Percentiles rank a stretch among this genome's conserved stretches.
Conservation (phyloP, 2,888 invertebrate species). For the Mesodorylaimus sp. region DNA sequence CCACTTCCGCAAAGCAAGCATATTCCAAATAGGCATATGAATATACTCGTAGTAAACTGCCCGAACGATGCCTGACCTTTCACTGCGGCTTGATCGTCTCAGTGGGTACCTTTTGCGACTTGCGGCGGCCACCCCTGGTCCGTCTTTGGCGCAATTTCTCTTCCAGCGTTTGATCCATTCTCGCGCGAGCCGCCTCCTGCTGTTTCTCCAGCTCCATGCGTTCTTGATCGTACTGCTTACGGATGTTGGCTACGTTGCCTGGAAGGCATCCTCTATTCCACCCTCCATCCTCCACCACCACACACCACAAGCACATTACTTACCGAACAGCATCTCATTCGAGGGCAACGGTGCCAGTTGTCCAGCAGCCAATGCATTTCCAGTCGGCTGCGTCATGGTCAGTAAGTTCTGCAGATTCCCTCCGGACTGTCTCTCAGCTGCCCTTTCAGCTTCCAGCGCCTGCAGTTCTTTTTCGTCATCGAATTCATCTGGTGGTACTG, state of each 20-base stretch:
- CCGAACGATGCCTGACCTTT: too few relatives aligned
- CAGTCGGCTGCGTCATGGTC: constrained; percentile 20
- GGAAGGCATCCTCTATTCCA: too few relatives aligned
- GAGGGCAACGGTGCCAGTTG: constrained; percentile 35
- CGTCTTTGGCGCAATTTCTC: constrained; percentile 30
- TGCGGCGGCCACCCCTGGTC: neutral
- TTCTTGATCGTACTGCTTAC: constrained; percentile 29
- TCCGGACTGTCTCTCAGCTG: constrained; percentile 21
- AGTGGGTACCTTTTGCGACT: neutral
- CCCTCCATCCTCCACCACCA: too few relatives aligned
- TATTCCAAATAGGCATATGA: too few relatives aligned
- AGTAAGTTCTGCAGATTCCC: constrained; percentile 20
- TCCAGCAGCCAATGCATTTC: constrained; percentile 25
- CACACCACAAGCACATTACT: too few relatives aligned
- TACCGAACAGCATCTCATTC: constrained; percentile 37
- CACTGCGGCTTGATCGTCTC: too few relatives aligned
- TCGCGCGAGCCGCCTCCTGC: constrained; percentile 31
- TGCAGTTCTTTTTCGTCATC: constrained; percentile 27
- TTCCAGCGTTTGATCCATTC: constrained; percentile 32
- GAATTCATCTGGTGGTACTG: constrained; percentile 14
- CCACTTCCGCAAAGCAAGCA: too few relatives aligned
- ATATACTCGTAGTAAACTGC: too few relatives aligned
- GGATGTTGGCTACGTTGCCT: constrained; percentile 32
- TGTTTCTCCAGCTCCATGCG: constrained; percentile 28
- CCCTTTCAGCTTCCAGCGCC: constrained; percentile 27